phyloP scores from a whole-genome alignment of 2,888 invertebrate genomes.

The Cylloceria caligata region DNA sequence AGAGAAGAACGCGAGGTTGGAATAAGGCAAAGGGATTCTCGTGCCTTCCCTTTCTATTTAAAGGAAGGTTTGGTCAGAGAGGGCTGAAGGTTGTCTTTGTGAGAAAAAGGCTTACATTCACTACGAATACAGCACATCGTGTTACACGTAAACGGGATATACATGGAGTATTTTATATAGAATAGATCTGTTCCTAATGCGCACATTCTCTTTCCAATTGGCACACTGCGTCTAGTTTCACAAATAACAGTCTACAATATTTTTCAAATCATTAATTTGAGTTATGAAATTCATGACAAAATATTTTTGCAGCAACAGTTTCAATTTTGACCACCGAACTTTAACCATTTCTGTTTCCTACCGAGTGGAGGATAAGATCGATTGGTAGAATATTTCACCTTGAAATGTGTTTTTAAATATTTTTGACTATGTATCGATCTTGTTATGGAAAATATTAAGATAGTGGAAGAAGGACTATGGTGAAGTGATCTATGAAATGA shows the following conservation, averaged over 20 bases:
- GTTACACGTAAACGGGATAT: background rate
- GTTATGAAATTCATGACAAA: background rate
- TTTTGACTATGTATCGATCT: too few species aligned
- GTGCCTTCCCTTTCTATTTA: too few species aligned
- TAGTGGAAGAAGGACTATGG: background rate
- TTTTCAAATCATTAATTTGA: background rate
- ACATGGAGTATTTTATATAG: background rate
- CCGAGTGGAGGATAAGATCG: too few species aligned
- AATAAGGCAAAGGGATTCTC: background rate
- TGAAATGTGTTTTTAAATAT: too few species aligned
- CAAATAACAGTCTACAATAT: background rate
- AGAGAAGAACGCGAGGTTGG: background rate
- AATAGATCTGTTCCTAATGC: background rate
- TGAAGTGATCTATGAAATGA: background rate
- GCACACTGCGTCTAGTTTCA: background rate
- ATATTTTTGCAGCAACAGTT: background rate
- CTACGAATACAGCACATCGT: background rate
- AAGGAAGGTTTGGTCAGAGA: slow-evolving; percentile 9
- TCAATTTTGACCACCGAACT: background rate
- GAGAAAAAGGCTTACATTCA: background rate
- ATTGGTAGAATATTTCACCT: too few species aligned
- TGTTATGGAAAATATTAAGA: too few species aligned
- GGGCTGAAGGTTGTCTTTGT: background rate
- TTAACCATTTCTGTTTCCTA: too few species aligned
- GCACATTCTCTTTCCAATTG: background rate